A percentile compares a stretch with the other conserved stretches of the same genome.
Evolutionary conservation across 2,797 vertebrate genomes (phyloP).

Genomic region (Sebastes hubbsi): DNA sequence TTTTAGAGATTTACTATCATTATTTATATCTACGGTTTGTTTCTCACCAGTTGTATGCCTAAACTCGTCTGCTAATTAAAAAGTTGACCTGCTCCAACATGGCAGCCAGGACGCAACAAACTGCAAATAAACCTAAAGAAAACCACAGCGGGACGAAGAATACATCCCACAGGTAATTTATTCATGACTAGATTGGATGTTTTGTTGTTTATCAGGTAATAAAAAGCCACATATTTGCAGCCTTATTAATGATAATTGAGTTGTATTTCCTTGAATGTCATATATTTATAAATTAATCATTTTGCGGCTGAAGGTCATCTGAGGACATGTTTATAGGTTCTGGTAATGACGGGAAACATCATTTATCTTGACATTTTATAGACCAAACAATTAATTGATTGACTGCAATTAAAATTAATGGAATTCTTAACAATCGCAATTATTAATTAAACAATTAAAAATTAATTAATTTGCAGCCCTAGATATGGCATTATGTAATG

Average conservation of each 20-base stretch:
- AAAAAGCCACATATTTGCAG: neutral
- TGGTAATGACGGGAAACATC: neutral
- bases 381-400: neutral
- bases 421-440: neutral
- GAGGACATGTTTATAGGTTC: neutral
- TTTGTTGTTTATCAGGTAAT: neutral
- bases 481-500: neutral
- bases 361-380: neutral
- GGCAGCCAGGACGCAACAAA: conserved; percentile 3
- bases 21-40: neutral
- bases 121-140: conserved; percentile 9
- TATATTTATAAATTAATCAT: neutral
- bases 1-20: neutral
- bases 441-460: neutral
- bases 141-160: neutral
- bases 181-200: neutral
- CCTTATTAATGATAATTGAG: neutral
- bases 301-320: neutral
- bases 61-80: neutral
- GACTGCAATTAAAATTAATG: neutral
- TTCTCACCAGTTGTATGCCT: neutral
- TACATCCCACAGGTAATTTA: neutral
- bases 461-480: neutral
- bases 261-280: neutral
- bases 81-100: neutral